These are phyloP conservation scores for Megaceryle alcyon DNA, from an alignment of 2,797 vertebrate species.

Conservation along the genomic window DNA sequence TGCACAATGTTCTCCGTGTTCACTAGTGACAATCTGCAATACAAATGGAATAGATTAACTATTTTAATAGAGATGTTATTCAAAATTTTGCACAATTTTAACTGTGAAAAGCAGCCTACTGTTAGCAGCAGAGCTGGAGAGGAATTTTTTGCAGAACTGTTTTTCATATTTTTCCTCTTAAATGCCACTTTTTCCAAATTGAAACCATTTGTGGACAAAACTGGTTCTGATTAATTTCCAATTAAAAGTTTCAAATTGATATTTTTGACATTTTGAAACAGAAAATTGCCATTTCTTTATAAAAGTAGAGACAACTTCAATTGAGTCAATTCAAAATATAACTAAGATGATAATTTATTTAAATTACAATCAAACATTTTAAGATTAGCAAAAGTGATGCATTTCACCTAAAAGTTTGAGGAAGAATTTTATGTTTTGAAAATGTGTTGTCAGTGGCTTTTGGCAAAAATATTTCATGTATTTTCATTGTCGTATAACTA, in stretches of 20 bases:
- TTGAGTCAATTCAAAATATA: not conserved
- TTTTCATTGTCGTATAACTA: not conserved
- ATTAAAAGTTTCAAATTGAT: not conserved
- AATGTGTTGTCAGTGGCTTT: not conserved
- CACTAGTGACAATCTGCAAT: not conserved
- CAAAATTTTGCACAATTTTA: slow-evolving; percentile 28
- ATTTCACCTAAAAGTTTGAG: not conserved
- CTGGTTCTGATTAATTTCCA: slow-evolving; percentile 40
- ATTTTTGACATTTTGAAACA: slow-evolving; percentile 4
- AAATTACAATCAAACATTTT: not conserved
- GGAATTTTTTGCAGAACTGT: not conserved
- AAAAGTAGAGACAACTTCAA: not conserved
- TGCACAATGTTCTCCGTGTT: not conserved
- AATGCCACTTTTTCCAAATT: slow-evolving; percentile 15
- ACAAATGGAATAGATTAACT: slow-evolving; percentile 44
- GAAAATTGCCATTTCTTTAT: not conserved
- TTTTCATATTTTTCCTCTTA: slow-evolving; percentile 10
- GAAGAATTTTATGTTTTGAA: not conserved
- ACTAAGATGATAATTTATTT: not conserved
- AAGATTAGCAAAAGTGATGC: not conserved
- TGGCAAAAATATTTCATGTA: not conserved
- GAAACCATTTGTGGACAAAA: slow-evolving; percentile 21
- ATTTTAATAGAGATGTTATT: slow-evolving; percentile 20
- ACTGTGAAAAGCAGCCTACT: not conserved
- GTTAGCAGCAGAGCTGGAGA: not conserved